Conservation (phyloP, 1,140 invertebrate genomes). For the Radopholus similis region DNA sequence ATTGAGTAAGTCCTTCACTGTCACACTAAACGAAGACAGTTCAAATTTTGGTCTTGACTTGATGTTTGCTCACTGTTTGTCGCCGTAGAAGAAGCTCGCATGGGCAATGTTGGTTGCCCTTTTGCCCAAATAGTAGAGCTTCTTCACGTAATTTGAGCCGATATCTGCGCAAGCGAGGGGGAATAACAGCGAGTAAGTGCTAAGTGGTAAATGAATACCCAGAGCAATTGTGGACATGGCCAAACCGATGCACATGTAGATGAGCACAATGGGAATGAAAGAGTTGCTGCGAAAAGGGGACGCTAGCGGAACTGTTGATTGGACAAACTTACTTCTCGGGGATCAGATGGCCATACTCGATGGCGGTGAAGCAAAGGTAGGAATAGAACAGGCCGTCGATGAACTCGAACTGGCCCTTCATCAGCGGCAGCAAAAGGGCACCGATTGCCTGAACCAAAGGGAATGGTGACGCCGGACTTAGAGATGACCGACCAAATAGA, state of each 20-base stretch:
- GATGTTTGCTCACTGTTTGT: conserved; percentile 24
- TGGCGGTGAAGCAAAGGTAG: conserved; percentile 43
- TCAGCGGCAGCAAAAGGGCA: conserved; percentile 37
- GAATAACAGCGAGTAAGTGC: neutral
- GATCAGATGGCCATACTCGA: conserved; percentile 40
- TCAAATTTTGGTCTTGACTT: neutral
- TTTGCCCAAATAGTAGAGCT: conserved; percentile 35
- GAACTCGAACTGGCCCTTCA: conserved; percentile 45
- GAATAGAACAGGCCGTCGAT: conserved; percentile 43
- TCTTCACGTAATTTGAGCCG: conserved; percentile 40
- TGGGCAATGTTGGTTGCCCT: conserved; percentile 27
- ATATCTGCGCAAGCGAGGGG: conserved; percentile 22
- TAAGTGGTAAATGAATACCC: conserved; percentile 20
- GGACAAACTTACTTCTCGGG: conserved; percentile 33
- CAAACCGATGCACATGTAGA: conserved; percentile 42
- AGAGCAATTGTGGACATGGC: conserved; percentile 42
- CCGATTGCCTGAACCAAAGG: conserved; percentile 22
- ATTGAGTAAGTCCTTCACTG: conserved; percentile 32
- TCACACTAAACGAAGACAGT: conserved; percentile 21
- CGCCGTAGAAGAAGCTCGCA: conserved; percentile 40
- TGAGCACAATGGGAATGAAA: conserved; percentile 42
- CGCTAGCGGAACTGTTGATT: neutral
- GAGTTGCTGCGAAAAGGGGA: conserved; percentile 19
- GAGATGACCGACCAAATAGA: conserved; percentile 31
- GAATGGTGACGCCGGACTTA: conserved; percentile 1